Percentiles rank a stretch among this genome's conserved stretches.
These are phyloP conservation scores for Scaptomyza reducta DNA, from an alignment of 2,888 invertebrate genomes.

Conservation along the genomic window DNA sequence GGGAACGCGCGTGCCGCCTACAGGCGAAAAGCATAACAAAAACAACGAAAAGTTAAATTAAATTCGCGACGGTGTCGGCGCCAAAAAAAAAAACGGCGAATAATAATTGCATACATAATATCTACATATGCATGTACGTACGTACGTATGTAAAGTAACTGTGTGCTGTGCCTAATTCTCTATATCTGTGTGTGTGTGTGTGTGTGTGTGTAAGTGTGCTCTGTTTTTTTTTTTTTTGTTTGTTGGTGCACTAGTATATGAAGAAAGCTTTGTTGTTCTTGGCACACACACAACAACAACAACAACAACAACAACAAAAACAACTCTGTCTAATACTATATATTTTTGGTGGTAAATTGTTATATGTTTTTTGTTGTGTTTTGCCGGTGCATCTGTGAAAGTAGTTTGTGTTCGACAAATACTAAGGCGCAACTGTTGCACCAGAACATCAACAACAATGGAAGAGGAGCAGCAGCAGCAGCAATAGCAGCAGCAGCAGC, in stretches of 20 bases:
- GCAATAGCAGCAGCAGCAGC: conserved; percentile 3
- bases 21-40: conserved; percentile 29
- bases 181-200: not conserved
- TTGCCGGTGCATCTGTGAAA: conserved; percentile 22
- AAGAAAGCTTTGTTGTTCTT: conserved; percentile 20
- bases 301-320: conserved; percentile 9
- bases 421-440: conserved; percentile 56
- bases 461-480: not conserved
- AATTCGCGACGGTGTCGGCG: conserved; percentile 56
- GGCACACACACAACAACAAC: conserved; percentile 9
- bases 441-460: conserved; percentile 22
- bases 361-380: conserved; percentile 7
- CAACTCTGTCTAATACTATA: conserved; percentile 16
- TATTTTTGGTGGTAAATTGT: conserved; percentile 19
- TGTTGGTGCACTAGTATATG: conserved; percentile 9
- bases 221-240: conserved; percentile 14
- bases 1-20: conserved; percentile 39
- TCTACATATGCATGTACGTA: conserved; percentile 1
- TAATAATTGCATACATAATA: conserved; percentile 47
- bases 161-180: conserved; percentile 5
- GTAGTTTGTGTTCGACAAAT: not conserved
- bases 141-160: conserved; percentile 17
- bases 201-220: conserved; percentile 13
- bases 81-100: conserved; percentile 34
- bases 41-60: conserved; percentile 43